phyloP scores from a whole-genome alignment of 2,797 vertebrate genomes.

The Enteromius treurensis region DNA sequence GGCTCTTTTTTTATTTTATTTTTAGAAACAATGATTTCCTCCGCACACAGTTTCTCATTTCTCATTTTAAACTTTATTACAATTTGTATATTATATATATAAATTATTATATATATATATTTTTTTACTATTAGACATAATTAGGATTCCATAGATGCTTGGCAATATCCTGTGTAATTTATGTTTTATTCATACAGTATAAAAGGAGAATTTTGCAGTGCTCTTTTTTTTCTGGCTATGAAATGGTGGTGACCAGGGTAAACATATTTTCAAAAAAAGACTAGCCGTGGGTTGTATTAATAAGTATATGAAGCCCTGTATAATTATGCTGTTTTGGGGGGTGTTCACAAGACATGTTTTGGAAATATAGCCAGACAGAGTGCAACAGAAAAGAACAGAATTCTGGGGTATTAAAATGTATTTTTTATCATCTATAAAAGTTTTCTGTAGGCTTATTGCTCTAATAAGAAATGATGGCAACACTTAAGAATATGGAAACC shows the following conservation, averaged over 20 bases:
- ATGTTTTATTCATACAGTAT: background rate
- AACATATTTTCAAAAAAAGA: background rate
- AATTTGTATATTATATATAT: too few species aligned
- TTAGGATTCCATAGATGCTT: background rate
- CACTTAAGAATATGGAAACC: too few species aligned
- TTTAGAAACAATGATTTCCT: too few species aligned
- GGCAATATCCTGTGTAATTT: background rate
- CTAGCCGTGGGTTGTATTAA: background rate
- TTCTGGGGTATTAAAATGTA: background rate
- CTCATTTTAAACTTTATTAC: background rate
- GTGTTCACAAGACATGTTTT: background rate
- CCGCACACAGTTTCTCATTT: background rate
- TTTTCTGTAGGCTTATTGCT: background rate
- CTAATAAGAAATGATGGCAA: background rate
- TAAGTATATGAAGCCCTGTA: background rate
- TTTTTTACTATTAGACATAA: background rate
- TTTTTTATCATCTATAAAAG: background rate
- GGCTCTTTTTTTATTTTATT: background rate
- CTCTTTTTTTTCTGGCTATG: background rate
- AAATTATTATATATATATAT: background rate
- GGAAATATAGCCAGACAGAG: background rate
- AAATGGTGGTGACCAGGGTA: background rate
- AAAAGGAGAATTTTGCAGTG: background rate
- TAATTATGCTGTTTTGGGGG: background rate
- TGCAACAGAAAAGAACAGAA: background rate